Percentiles rank a stretch among this genome's conserved stretches.
Conservation (phyloP, 2,797 vertebrate genomes). For the Lagodon rhomboides region DNA sequence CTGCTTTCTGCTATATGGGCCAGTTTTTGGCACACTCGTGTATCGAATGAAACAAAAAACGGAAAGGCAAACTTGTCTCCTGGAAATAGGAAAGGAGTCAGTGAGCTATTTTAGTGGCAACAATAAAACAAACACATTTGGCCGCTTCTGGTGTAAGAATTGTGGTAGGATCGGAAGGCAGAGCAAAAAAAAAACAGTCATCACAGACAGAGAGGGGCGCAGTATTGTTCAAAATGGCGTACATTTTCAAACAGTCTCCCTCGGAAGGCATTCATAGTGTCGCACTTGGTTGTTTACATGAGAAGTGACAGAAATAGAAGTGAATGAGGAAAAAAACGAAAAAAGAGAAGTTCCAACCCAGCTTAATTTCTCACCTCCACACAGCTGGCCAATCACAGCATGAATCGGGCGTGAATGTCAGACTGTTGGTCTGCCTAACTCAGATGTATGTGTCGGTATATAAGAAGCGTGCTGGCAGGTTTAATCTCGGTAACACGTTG, state of each 20-base stretch:
- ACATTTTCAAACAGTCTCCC: neutral
- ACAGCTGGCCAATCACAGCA: neutral
- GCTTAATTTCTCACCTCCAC: neutral
- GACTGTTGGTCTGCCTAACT: neutral
- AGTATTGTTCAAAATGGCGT: neutral
- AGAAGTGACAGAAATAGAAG: neutral
- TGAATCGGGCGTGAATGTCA: neutral
- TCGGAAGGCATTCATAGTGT: neutral
- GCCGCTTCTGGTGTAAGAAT: too few species aligned
- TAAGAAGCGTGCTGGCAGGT: neutral
- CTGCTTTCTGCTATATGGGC: too few species aligned
- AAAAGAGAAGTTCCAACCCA: neutral
- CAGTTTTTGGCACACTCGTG: too few species aligned
- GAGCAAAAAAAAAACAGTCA: too few species aligned
- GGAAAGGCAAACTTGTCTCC: too few species aligned
- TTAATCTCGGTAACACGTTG: neutral
- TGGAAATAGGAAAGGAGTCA: too few species aligned
- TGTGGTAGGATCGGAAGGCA: neutral
- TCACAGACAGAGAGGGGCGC: neutral
- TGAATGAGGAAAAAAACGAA: neutral
- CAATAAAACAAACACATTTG: neutral
- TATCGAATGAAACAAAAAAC: too few species aligned
- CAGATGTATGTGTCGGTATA: neutral
- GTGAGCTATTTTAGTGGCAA: too few species aligned
- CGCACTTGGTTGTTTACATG: neutral